Evolutionary conservation across 2,888 invertebrate species (phyloP), one percentile per base, ranked within the genome.

Genomic region (Mimachlamys varia): DNA sequence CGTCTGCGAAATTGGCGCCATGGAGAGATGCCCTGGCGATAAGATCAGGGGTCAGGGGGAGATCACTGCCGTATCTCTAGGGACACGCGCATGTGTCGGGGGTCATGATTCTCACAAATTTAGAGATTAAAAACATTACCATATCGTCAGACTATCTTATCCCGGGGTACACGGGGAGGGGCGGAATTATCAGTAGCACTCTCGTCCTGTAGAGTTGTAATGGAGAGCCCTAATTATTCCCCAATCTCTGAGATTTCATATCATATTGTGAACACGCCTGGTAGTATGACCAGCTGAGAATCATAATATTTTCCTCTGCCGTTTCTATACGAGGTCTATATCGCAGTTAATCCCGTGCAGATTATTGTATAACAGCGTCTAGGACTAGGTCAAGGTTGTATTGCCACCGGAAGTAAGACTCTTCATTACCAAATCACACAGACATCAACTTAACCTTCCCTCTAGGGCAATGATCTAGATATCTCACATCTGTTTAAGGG

Each of bases 161-260:
- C 76, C 76, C 13, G 27, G 33, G 76, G 76, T 27, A 33, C 76
- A 76, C 10, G 22, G 44, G 62, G 22, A 76, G 76, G 76, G 10
- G 76, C 27, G 33, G 5, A 27, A 76, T 33, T 76, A 76, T 76
- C 76, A 76, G 27, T 13, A 12, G 76, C 33, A 27, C 33, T 27
- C 17, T 2, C 22, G 13, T 76, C 76, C 76, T 76, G 76, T 76
- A 76, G 76, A 76, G 76, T 22, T 33, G 10, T 15, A 76, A 33
- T 76, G 17, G 76, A 76, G 76, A 76, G 0, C 76, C 27, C 76
- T 76, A 76, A 76, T 76, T 76, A 76, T 76, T 33, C 33, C 15
- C 27, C 76, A 76, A 76, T 76, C 76, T 76, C 76, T 76, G 76
- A 76, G 76, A 76, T 76, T 76, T 76, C 76, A 76, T 76, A 76